Conservation (phyloP, 2,113 vertebrate species). For the Telmatochromis sp. region DNA sequence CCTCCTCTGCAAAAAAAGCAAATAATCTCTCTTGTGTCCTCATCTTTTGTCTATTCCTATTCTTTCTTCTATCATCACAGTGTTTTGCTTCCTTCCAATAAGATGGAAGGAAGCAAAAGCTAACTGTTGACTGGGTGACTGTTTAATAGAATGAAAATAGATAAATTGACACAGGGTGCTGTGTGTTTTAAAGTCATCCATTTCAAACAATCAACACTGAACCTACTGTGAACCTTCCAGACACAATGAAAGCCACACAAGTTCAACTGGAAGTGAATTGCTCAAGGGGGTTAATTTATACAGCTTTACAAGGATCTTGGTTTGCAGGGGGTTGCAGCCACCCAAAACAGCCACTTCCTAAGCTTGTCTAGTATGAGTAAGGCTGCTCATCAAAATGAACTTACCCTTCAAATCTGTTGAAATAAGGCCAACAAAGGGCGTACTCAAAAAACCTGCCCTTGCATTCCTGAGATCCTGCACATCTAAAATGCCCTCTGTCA, state of each 20-base stretch:
- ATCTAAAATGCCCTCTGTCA: neutral
- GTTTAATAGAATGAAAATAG: neutral
- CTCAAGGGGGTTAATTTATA: constrained; percentile 18
- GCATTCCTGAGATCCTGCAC: neutral
- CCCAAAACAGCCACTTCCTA: constrained; percentile 9
- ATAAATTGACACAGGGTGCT: neutral
- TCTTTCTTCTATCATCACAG: neutral
- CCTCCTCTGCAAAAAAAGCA: neutral
- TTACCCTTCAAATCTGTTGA: constrained; percentile 5
- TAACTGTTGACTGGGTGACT: constrained; percentile 26
- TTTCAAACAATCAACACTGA: neutral
- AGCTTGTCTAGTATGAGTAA: neutral
- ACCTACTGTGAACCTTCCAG: neutral
- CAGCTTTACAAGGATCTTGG: constrained; percentile 1
- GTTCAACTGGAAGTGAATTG: neutral
- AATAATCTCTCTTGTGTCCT: constrained; percentile 1
- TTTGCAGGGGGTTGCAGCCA: constrained; percentile 7
- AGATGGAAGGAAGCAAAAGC: constrained; percentile 42
- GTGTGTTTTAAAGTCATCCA: neutral
- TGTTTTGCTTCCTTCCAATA: neutral
- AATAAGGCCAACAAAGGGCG: neutral
- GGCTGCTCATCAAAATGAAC: constrained; percentile 17
- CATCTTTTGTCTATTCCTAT: neutral
- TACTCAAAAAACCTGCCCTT: neutral
- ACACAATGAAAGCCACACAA: neutral